Evolutionary conservation across 1,140 invertebrate genomes (phyloP), one percentile per base, ranked within the genome.

Genomic region (Drosophila ambigua): DNA sequence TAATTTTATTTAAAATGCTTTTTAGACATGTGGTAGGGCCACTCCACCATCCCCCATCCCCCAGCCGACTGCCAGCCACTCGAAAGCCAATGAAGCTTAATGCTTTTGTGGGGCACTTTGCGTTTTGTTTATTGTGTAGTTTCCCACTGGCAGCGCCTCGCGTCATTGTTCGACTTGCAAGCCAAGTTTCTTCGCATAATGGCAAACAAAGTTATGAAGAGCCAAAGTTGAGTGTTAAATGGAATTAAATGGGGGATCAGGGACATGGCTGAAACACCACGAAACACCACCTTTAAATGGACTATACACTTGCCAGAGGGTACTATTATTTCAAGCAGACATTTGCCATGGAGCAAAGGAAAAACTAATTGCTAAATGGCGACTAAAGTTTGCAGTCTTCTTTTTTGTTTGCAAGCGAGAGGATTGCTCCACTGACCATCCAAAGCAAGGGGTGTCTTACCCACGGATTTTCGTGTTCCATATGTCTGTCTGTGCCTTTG

Each of bases 1-100:
- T 84, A 84, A 84, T 84, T 85, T 85, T 80, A 84, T 85, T 84
- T 84, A 84, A 84, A 85, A 84, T 85, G 81, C 81, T 84, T 84
- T 69, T 84, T 80, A 77, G 77, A 77, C 75, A n/a, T 58, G 44
- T 57, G 65, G 43, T 55, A 68, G 13, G 4, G 23, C 48, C 26
- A 28, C 9, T 4, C n/a, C 20, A 5, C 20, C 15, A 13, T 51
- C 1, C 16, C 24, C 20, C 15, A 13, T 51, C 1, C 16, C 24
- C 9, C 2, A n/a, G 0, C 23, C 31, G 4, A 13, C 9, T 7
- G n/a, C 16, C 26, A 15, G 26, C 35, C 64, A 64, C 74, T 78
- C 66, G 60, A 80, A 74, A 71, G 81, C 61, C 81, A 80, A 77
- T 85, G 81, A 77, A 80, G 77, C 75, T 84, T 67, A 74, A 84